phyloP scores from a whole-genome alignment of 2,113 vertebrate species.

The Periophthalmodon schlosseri region DNA sequence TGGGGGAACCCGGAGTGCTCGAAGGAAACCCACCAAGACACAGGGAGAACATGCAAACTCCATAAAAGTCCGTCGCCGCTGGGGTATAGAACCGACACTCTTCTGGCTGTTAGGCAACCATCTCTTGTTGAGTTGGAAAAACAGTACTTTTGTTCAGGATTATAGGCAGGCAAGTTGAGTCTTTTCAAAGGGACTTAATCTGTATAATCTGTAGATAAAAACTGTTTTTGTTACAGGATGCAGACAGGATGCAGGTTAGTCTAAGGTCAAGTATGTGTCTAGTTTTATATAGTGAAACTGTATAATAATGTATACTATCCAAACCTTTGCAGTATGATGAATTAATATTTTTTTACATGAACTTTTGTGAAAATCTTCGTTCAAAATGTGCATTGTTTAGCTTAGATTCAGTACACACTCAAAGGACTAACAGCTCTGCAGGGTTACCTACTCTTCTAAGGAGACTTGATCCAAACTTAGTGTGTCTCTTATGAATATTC shows the following conservation, averaged over 20 bases:
- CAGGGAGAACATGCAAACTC: no score
- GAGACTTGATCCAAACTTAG: conserved; percentile 44
- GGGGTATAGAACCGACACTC: no score
- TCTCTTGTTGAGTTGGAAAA: no score
- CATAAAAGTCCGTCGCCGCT: no score
- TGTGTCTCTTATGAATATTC: conserved; percentile 58
- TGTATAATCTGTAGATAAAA: neutral
- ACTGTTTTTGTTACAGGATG: neutral
- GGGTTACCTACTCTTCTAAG: neutral
- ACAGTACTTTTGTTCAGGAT: neutral
- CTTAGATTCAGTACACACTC: no score
- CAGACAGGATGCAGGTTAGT: neutral
- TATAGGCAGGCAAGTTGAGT: neutral
- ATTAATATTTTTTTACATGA: no score
- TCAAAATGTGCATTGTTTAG: no score
- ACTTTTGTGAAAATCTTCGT: neutral
- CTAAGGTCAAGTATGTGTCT: neutral
- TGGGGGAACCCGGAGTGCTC: no score
- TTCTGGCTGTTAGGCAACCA: no score
- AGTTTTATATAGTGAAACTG: no score
- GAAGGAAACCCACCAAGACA: no score
- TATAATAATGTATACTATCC: no score
- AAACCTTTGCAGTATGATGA: neutral
- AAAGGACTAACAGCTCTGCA: neutral
- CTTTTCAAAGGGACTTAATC: neutral